Evolutionary conservation across 2,113 vertebrate genomes (phyloP), one percentile per base, ranked within the genome.

Genomic region (Danionella cerebrum): DNA sequence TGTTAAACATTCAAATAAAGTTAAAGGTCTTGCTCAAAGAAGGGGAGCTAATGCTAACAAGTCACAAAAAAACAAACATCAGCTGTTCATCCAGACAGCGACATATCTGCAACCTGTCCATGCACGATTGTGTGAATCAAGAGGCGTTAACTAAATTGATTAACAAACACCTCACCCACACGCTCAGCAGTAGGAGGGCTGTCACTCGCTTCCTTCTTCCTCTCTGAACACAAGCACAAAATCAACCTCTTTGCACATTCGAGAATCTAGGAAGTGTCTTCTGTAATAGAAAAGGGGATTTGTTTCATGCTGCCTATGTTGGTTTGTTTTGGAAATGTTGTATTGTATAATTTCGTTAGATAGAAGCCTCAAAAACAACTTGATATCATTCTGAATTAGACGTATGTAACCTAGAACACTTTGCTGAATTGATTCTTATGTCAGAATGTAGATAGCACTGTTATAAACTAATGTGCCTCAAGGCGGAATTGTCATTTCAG

Each of bases 101-200:
- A 71, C 36, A 38, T 52, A 67, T 35, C 55, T 59, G 47, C 68
- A 69, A 75, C 54, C 63, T 75, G 73, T 65, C 73, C 57, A 67
- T 71, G 63, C 35, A 75, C 38, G 68, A 71, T 48, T 71, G 68
- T 67, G 63, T 18, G 50, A 70, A 57, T 52, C 48, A 41, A 71
- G 50, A 75, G 50, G 73, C 66, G 64, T 67, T 63, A 75, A 75
- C 73, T 66, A 75, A 75, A 75, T 70, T 74, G 73, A 75, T 75
- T 71, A 67, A 64, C 73, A 75, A 75, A 75, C 73, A 75, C 73
- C 68, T 75, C 73, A 71, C 73, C 73, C 73, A 71, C 73, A 75
- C 73, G 41, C 57, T 75, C 64, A 71, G 27, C 64, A 75, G 68
- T 63, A 48, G 57, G 55, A 71, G 73, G 65, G 64, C 68, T 75